phyloP scores from a whole-genome alignment of 2,113 vertebrate genomes.

The Thunnus thynnus region DNA sequence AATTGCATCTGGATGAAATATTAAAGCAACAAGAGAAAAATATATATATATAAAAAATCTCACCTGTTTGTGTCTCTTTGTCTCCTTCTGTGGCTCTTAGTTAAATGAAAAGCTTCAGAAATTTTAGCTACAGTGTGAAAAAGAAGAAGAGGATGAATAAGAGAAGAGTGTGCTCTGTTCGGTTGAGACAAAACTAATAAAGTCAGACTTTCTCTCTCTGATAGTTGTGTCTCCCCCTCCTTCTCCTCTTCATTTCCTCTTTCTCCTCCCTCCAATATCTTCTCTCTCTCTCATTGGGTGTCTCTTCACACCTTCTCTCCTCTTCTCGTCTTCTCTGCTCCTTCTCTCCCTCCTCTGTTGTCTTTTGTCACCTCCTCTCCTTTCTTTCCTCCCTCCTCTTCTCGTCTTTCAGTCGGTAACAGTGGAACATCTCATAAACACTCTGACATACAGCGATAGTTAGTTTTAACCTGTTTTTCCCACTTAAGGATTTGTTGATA shows the following conservation, averaged over 20 bases:
- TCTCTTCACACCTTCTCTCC: not conserved
- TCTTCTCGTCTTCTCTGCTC: not conserved
- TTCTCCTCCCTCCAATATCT: not conserved
- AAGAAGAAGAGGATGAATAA: not conserved
- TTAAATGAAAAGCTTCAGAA: not conserved
- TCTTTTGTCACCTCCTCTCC: not conserved
- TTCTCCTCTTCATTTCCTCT: not conserved
- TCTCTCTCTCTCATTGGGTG: not conserved
- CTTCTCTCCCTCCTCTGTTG: not conserved
- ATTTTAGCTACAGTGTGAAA: fast-evolving
- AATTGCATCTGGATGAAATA: not conserved
- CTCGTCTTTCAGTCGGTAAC: not conserved
- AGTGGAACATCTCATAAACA: conserved; percentile 66
- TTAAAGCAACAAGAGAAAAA: not conserved
- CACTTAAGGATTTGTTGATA: conserved; percentile 11
- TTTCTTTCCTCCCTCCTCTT: not conserved
- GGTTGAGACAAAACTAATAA: not conserved
- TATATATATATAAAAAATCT: not conserved
- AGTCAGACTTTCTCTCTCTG: conserved; percentile 14
- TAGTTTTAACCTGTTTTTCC: conserved; percentile 40
- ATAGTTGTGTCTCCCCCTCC: not conserved
- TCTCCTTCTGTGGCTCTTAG: not conserved
- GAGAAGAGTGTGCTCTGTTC: not conserved
- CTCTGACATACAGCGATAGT: conserved; percentile 18
- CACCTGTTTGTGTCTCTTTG: conserved; percentile 34